Base-by-base conservation (phyloP, 2,888 invertebrate species). In the Dryococelus australis region DNA sequence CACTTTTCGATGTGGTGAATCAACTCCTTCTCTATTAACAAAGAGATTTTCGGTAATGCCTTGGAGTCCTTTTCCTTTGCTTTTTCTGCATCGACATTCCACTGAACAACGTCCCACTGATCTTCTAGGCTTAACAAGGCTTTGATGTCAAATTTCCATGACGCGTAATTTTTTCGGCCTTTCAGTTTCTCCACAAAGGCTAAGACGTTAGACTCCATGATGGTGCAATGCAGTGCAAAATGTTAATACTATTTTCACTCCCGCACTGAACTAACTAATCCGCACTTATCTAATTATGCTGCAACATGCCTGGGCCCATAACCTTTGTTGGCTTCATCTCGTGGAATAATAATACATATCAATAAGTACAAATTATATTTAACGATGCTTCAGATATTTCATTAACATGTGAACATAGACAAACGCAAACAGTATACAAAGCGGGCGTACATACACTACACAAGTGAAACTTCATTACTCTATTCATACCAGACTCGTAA, bases 271-370 rank as follows among this genome's bases (percentile, higher is more conserved):
- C 65, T 16, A 6, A 65, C 47, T 20, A 20, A 65, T 65, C 65
- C 10, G 24, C 65, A 65, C 65, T 16, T 8, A 65, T 65, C n/a
- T n/a, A n/a, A n/a, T n/a, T n/a, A n/a, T n/a, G n/a, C n/a, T n/a
- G n/a, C 16, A 24, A 65, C 65, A 16, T 16, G 16, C 16, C 24
- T 65, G 65, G 65, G 65, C 65, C 65, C 65, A 65, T 65, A 65
- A 65, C 65, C 65, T 65, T 20, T 65, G 65, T 65, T 65, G 65
- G n/a, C n/a, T n/a, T n/a, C n/a, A n/a, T n/a, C n/a, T n/a, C n/a
- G n/a, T n/a, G n/a, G n/a, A n/a, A n/a, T n/a, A n/a, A n/a, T n/a
- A n/a, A n/a, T n/a, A n/a, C n/a, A n/a, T n/a, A n/a, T n/a, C n/a
- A n/a, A n/a, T n/a, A n/a, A n/a, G n/a, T n/a, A n/a, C n/a, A n/a